Percentiles rank a stretch among this genome's conserved stretches.
These are phyloP conservation scores for Koerneria pararmatus DNA, from an alignment of 2,888 invertebrate species.

Conservation along the genomic window DNA sequence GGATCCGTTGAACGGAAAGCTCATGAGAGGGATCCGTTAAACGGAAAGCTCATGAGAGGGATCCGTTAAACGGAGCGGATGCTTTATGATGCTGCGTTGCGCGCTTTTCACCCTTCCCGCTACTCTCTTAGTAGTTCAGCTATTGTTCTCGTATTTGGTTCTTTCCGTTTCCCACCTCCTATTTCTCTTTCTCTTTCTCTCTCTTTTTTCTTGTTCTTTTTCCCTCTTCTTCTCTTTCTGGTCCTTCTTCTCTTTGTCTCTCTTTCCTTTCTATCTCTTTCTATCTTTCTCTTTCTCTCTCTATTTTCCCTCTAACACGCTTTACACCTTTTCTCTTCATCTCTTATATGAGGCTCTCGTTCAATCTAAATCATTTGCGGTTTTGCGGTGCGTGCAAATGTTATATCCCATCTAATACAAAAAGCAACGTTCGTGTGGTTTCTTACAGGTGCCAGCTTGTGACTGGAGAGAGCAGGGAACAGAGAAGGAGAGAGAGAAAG, in stretches of 20 bases:
- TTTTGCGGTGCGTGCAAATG: not conserved
- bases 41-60: too few relatives aligned
- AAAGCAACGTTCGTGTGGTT: not conserved
- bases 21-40: too few relatives aligned
- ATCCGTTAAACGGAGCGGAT: too few relatives aligned
- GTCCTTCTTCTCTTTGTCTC: not conserved
- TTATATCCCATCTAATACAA: not conserved
- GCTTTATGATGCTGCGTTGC: too few relatives aligned
- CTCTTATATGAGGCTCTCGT: not conserved
- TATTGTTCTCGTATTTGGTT: too few relatives aligned
- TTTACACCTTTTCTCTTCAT: not conserved
- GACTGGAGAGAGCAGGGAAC: not conserved
- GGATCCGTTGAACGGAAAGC: too few relatives aligned
- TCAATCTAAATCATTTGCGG: not conserved
- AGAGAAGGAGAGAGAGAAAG: not conserved
- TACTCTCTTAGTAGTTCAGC: too few relatives aligned
- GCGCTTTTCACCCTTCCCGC: too few relatives aligned
- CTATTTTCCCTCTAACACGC: not conserved
- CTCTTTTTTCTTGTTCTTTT: constrained; percentile 7
- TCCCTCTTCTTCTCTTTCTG: constrained; percentile 8
- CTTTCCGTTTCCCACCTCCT: too few relatives aligned
- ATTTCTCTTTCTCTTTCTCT: too few relatives aligned
- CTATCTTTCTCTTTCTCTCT: constrained; percentile 6
- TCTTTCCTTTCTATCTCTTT: constrained; percentile 3
- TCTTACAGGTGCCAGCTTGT: not conserved